Base-by-base conservation (phyloP, 2,113 vertebrate species). In the Platycercus adscitus region DNA sequence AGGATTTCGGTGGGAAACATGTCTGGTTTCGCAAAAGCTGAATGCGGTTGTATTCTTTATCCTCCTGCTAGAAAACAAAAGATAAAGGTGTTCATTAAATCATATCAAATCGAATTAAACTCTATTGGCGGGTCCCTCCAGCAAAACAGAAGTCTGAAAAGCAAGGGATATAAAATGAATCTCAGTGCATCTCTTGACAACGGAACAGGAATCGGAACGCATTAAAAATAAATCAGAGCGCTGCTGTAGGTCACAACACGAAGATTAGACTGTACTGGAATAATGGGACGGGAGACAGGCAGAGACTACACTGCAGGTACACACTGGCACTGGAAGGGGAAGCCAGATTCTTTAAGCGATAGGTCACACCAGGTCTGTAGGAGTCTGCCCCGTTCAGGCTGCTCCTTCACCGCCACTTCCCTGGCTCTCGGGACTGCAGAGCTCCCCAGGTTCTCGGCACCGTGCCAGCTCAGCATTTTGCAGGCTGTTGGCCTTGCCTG, bases 31-130 rank as follows among this genome's bases (percentile, higher is more conserved):
- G 96, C 93, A 96, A 97, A 96, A 96, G 85, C 96, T 76, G 85
- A 97, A 91, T 88, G 93, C 75, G 16, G 91, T 37, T 46, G 61
- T 90, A 68, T 91, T 91, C 81, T 91, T 95, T 86, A 95, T 88
- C 79, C 82, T 86, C 78, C 91, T 71, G 79, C 80, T 92, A 93
- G 96, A 96, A 97, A 96, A 95, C 89, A 96, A 96, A 96, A 91
- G 91, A 96, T 97, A 95, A 96, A 97, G 96, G 96, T 97, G 94
- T 86, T 96, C 95, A 96, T 95, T 96, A 95, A 95, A 95, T 97
- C 92, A 93, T 86, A 97, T 93, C 72, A 93, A 93, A 93, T 89
- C 56, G 91, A 94, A 90, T 94, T 80, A 92, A 96, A 94, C 85
- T 97, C 72, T 95, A 91, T 94, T 95, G 96, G 93, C 65, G 82